phyloP scores from a whole-genome alignment of 2,888 invertebrate species.

The Calameuta idolon region DNA sequence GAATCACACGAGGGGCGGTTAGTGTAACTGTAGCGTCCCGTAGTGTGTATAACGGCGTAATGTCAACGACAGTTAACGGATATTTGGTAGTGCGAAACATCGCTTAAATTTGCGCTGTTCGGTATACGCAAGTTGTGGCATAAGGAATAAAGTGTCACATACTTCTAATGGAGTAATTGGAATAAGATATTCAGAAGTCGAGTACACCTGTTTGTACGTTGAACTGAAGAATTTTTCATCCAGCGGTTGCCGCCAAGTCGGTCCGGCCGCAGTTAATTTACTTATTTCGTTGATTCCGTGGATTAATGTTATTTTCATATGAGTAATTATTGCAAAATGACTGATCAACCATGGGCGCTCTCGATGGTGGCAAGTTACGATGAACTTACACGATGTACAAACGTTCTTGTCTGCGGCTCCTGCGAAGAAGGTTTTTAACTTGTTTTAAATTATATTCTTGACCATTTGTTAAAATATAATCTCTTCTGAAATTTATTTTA shows the following conservation, averaged over 20 bases:
- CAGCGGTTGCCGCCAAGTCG: background rate
- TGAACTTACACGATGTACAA: conserved; percentile 77
- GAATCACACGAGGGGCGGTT: background rate
- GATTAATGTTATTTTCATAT: background rate
- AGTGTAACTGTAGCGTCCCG: background rate
- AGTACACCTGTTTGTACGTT: background rate
- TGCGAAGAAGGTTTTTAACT: conserved; percentile 76
- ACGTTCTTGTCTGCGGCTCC: conserved; percentile 74
- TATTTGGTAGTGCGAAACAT: background rate
- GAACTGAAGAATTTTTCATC: background rate
- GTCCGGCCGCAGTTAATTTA: background rate
- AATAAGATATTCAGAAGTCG: background rate
- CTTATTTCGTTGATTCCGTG: background rate
- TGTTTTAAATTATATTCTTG: background rate
- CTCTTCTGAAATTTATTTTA: background rate
- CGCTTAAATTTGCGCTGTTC: background rate
- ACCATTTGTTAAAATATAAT: background rate
- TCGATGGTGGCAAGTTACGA: conserved; percentile 79
- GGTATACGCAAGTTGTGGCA: background rate
- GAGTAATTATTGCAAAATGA: conserved; percentile 3
- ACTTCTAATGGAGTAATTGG: background rate
- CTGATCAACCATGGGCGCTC: conserved; percentile 51
- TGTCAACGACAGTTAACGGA: background rate
- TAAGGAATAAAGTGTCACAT: background rate
- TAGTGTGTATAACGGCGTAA: background rate